phyloP scores from a whole-genome alignment of 2,797 vertebrate species.

The Hylomyscus alleni region DNA sequence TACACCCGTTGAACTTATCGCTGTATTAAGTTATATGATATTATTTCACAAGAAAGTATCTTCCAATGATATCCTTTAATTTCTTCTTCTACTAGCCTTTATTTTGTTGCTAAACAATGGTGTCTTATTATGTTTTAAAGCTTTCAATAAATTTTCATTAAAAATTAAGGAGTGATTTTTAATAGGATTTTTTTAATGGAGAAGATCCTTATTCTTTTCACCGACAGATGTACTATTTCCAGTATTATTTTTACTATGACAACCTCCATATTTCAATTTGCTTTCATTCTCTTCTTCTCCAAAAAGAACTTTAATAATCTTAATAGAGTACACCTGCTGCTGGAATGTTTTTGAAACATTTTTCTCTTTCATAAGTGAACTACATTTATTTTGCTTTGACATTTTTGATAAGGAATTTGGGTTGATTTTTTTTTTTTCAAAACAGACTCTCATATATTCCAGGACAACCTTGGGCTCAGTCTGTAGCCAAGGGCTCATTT shows the following conservation, averaged over 20 bases:
- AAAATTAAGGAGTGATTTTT: neutral
- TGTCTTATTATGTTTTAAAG: neutral
- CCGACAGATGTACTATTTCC: neutral
- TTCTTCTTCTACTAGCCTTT: neutral
- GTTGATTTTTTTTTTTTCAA: neutral
- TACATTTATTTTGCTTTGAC: neutral
- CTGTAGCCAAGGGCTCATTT: neutral
- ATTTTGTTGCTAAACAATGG: neutral
- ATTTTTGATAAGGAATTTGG: constrained; percentile 13
- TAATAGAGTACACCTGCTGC: neutral
- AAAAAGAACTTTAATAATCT: neutral
- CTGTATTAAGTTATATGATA: neutral
- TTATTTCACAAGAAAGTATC: neutral
- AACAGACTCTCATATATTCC: neutral
- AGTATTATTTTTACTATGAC: neutral
- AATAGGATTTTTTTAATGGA: constrained; percentile 29
- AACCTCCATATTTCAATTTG: neutral
- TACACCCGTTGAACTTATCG: neutral
- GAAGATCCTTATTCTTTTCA: neutral
- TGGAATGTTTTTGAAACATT: neutral
- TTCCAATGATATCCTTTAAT: neutral
- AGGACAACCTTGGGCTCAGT: neutral
- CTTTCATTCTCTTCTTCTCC: neutral
- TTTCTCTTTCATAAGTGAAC: neutral
- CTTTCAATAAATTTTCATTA: neutral